Evolutionary conservation across 2,797 vertebrate species (phyloP), one percentile per base, ranked within the genome.

Genomic region (Hozukius guyotensis): DNA sequence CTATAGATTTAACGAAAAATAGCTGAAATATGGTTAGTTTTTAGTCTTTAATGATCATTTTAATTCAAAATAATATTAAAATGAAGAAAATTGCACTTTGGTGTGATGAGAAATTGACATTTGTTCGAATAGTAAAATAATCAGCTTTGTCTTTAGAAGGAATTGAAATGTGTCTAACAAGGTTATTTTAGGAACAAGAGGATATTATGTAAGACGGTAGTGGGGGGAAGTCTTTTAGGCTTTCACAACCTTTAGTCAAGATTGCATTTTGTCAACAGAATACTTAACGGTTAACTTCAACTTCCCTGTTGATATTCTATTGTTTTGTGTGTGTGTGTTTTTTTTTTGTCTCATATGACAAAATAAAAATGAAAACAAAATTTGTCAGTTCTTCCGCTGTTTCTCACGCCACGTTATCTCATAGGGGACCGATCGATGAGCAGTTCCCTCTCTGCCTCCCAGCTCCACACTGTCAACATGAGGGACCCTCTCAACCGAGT

Each of bases 401-500:
- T 63, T 52, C 2, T 77, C 29, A 27, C 61, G 1, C 38, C 27
- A 0, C 31, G 22, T 80, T 63, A 0, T 59, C 1, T 69, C 72
- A 14, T 64, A 96, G 96, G 96, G 57, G 98, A 99, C 85, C 96
- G 97, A 34, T 97, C 98, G 0, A 99, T 99, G 97, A 99, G 97
- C 94, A 99, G 94, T 87, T 99, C 98, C 0, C 95, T 99, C 6
- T 99, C 98, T 0, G 98, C 99, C 72, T 99, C 99, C 36, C 99
- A 99, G 91, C 97, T 99, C 5, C 98, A 99, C 94, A 97, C 97
- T 0, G 96, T 99, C 91, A 99, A 98, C 95, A 99, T 99, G 97
- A 96, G 97, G 82, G 98, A 99, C 82, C 98, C 99, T 0, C 96
- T 99, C 63, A 99, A 99, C 95, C 85, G 98, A 56, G 97, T 99